Evolutionary conservation across 2,797 vertebrate species (phyloP).

Genomic region (Tenualosa ilisha): DNA sequence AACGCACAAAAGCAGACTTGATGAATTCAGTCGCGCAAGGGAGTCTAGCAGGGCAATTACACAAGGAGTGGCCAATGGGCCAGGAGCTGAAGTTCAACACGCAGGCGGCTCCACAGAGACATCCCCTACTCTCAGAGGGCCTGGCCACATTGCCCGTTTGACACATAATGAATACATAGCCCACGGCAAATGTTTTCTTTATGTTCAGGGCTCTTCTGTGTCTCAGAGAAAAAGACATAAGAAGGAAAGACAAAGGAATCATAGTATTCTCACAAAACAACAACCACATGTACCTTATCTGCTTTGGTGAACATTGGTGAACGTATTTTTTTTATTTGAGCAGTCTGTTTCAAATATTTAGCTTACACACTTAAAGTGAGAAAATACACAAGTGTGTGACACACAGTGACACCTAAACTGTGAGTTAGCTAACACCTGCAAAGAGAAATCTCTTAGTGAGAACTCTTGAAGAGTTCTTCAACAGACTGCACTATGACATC

Average conservation of each 20-base stretch:
- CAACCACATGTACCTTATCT: neutral
- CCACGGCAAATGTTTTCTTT: neutral
- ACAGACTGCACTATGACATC: neutral
- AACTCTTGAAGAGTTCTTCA: neutral
- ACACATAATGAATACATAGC: conserved; percentile 2
- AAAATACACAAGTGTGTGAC: neutral
- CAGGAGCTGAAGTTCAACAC: conserved; percentile 31
- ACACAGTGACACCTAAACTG: too few relatives aligned
- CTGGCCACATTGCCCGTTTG: neutral
- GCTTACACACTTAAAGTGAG: neutral
- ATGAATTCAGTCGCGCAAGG: conserved; percentile 55
- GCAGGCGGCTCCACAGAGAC: neutral
- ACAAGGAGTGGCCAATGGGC: conserved; percentile 41
- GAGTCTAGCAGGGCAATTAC: conserved; percentile 52
- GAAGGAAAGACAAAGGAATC: neutral
- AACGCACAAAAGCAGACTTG: conserved; percentile 52
- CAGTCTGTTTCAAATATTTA: neutral
- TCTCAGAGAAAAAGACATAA: neutral
- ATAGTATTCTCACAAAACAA: neutral
- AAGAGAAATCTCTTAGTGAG: neutral
- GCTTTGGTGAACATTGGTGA: too few relatives aligned
- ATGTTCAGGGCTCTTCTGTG: neutral
- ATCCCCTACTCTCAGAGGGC: conserved; percentile 30
- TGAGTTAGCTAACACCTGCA: neutral
- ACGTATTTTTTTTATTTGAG: neutral